phyloP scores from a whole-genome alignment of 53 echinoderm and acorn worm species.

The Echinarachnius parma region DNA sequence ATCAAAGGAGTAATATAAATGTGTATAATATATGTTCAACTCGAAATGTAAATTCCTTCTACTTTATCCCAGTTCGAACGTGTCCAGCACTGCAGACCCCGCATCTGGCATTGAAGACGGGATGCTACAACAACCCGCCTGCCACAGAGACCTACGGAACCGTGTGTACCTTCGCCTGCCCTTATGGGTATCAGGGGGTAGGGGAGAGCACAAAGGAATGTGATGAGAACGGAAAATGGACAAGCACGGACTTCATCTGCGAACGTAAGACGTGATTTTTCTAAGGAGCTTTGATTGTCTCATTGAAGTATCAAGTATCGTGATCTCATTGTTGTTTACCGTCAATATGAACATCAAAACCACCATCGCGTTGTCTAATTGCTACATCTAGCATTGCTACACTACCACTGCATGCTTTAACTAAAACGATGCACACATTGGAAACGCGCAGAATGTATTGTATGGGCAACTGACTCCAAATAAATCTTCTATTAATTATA shows the following conservation, averaged over 20 bases:
- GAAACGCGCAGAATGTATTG: too few species aligned
- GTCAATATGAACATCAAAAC: too few species aligned
- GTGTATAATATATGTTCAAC: too few species aligned
- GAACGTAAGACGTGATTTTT: slow-evolving; percentile 59
- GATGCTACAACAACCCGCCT: slow-evolving; percentile 31
- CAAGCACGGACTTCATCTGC: slow-evolving; percentile 57
- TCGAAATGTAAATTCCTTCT: neutral
- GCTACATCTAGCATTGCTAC: too few species aligned
- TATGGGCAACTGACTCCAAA: too few species aligned
- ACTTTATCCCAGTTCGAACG: slow-evolving; percentile 43
- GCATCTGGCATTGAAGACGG: slow-evolving; percentile 46
- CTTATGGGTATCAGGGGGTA: slow-evolving; percentile 51
- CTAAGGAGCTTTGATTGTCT: too few species aligned
- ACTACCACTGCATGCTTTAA: too few species aligned
- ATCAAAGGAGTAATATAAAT: too few species aligned
- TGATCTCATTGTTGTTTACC: too few species aligned
- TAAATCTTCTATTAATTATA: too few species aligned
- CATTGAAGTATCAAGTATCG: neutral
- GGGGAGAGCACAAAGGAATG: slow-evolving; percentile 43
- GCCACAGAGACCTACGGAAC: slow-evolving; percentile 55
- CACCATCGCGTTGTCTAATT: too few species aligned
- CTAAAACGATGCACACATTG: neutral
- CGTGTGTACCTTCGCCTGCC: slow-evolving; percentile 70
- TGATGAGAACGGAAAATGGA: slow-evolving; percentile 65
- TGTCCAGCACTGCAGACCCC: slow-evolving; percentile 44